These are phyloP conservation scores for Andrena minutula DNA, from an alignment of 2,888 invertebrate genomes.

Conservation along the genomic window DNA sequence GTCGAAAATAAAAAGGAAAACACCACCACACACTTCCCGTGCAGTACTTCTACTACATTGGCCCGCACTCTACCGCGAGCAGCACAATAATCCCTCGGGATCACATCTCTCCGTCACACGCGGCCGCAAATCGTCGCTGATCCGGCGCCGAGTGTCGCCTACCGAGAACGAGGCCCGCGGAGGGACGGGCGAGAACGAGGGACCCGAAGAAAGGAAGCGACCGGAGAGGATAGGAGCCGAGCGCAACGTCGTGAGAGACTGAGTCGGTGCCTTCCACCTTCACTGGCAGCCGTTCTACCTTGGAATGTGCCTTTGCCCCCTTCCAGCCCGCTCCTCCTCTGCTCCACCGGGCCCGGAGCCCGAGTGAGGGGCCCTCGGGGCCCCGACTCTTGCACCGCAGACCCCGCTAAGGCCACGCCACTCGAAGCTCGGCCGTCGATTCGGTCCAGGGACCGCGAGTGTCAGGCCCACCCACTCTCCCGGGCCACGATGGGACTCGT, in stretches of 20 bases:
- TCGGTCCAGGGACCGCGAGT: constrained; percentile 58
- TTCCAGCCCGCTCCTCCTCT: constrained; percentile 62
- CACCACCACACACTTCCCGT: constrained; percentile 1
- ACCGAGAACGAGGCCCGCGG: constrained; percentile 10
- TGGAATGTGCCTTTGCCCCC: constrained; percentile 83
- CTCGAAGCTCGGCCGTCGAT: constrained; percentile 56
- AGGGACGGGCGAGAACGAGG: constrained; percentile 43
- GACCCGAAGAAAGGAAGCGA: constrained; percentile 52
- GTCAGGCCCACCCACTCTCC: constrained; percentile 68
- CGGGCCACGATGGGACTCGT: constrained; percentile 44
- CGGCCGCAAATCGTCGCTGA: constrained; percentile 23
- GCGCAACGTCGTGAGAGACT: constrained; percentile 71
- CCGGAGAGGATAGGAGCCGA: constrained; percentile 48
- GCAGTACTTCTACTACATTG: background rate
- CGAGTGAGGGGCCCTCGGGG: constrained; percentile 63
- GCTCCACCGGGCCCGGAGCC: constrained; percentile 33
- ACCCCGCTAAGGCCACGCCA: constrained; percentile 39
- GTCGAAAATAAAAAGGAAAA: constrained; percentile 53
- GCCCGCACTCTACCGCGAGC: background rate
- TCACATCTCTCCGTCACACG: background rate
- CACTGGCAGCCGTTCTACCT: constrained; percentile 80
- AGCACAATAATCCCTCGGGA: constrained; percentile 14
- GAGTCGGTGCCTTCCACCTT: constrained; percentile 77
- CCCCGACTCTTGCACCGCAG: constrained; percentile 60
- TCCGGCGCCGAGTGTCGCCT: constrained; percentile 28